Evolutionary conservation across 1,140 invertebrate species (phyloP), one percentile per base, ranked within the genome.

Genomic region (Rhyacophila brunnea): DNA sequence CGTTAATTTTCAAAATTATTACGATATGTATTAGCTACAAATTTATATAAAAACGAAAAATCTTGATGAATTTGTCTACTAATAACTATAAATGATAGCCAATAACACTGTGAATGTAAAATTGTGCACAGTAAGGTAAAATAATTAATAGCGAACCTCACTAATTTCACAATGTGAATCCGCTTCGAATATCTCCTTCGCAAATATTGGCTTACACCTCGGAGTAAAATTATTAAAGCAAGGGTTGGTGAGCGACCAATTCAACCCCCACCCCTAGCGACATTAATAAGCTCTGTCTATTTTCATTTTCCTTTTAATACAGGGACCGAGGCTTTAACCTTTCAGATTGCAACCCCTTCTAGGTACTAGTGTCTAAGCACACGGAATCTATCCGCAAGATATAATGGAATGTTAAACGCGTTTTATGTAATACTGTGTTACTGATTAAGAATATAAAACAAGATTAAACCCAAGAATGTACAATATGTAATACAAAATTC

Each of bases 211-310:
- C 38, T n/a, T 13, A 40, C 38, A 40, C 38, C 38, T 40, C 38
- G 3, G 38, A 40, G 38, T 13, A 15, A 28, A 28, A 28, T 28
- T 28, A 28, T 28, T 28, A 28, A 28, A 28, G 23, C 23, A 28
- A 28, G 23, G 23, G 23, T 28, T 28, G 23, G 23, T 28, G 23
- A 28, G 23, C 23, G 23, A 28, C 23, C 23, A 28, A 28, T 28
- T 28, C 35, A 1, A 20, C 14, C 28, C 36, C 17, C 6, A 6
- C 35, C 46, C 48, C 35, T 45, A 28, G 54, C 32, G 54, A 57
- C 60, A 58, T 48, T 63, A 63, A 63, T 63, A 59, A 63, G 61
- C 61, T 63, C 54, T 63, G 61, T 63, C 61, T 63, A 52, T 63
- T 63, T 63, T 63, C 56, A 63, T 63, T 63, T 63, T 63, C 56